A percentile compares a stretch with the other conserved stretches of the same genome.
Evolutionary conservation across 2,888 invertebrate species (phyloP).

Genomic region (Rhingia campestris): DNA sequence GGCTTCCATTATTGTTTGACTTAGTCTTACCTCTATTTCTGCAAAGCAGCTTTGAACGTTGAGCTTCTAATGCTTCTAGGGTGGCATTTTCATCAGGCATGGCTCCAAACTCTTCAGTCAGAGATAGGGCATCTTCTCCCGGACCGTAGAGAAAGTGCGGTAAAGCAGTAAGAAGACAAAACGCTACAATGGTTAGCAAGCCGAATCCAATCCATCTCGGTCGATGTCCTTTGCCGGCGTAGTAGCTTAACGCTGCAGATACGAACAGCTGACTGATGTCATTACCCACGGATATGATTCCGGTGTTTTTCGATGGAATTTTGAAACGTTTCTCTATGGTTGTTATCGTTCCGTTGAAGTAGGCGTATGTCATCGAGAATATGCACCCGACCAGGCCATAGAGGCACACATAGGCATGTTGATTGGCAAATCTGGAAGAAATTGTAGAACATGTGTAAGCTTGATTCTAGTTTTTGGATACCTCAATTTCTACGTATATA

Average conservation of each 20-base stretch:
- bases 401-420: slow-evolving; percentile 84
- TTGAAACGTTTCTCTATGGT: slow-evolving; percentile 89
- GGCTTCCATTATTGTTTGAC: not conserved
- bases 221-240: slow-evolving; percentile 88
- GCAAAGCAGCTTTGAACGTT: slow-evolving; percentile 85
- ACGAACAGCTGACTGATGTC: slow-evolving; percentile 88
- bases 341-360: slow-evolving; percentile 89
- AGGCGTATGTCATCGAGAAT: slow-evolving; percentile 87
- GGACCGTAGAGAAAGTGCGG: slow-evolving; percentile 88
- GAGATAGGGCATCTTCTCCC: slow-evolving; percentile 86
- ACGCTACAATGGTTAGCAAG: slow-evolving; percentile 85
- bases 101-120: slow-evolving; percentile 86
- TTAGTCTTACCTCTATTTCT: slow-evolving; percentile 79
- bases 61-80: slow-evolving; percentile 82
- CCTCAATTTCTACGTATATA: too few species aligned
- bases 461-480: too few species aligned
- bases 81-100: slow-evolving; percentile 82
- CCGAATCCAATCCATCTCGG: slow-evolving; percentile 89
- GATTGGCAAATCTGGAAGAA: slow-evolving; percentile 81
- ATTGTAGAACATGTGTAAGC: not conserved
- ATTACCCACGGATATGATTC: slow-evolving; percentile 89
- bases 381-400: slow-evolving; percentile 88
- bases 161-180: slow-evolving; percentile 87
- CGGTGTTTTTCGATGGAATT: slow-evolving; percentile 88
- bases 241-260: slow-evolving; percentile 87